A percentile compares a stretch with the other conserved stretches of the same genome.
Evolutionary conservation across 2,888 invertebrate species (phyloP).

Genomic region (Epiblema foenella): DNA sequence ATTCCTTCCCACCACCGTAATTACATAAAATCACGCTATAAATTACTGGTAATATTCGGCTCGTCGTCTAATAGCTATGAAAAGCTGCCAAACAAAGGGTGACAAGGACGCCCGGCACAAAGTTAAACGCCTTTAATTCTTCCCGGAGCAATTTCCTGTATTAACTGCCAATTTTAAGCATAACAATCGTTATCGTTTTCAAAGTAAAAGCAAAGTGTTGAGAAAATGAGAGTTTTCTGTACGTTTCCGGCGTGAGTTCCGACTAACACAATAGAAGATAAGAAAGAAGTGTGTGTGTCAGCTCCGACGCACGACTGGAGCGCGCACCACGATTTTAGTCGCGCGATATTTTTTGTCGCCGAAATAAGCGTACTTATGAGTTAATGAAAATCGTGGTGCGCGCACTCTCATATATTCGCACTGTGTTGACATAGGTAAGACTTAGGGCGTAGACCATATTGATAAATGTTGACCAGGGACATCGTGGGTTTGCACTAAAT

Average conservation of each 20-base stretch:
- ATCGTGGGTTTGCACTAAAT: no score
- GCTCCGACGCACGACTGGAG: no score
- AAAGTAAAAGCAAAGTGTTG: constrained; percentile 48
- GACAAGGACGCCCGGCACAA: constrained; percentile 64
- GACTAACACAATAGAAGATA: constrained; percentile 58
- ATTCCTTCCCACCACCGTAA: constrained; percentile 73
- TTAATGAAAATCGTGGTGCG: no score
- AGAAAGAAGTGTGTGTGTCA: no score
- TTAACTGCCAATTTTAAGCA: constrained; percentile 69
- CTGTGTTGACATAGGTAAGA: no score
- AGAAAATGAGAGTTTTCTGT: constrained; percentile 57
- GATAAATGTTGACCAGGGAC: no score
- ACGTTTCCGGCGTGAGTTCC: constrained; percentile 49
- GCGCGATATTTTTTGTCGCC: no score
- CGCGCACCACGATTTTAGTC: no score
- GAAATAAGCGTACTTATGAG: no score
- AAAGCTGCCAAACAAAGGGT: constrained; percentile 72
- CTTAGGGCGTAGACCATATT: no score
- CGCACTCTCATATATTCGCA: no score
- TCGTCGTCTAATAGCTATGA: constrained; percentile 65
- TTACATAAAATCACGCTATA: constrained; percentile 77
- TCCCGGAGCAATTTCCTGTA: constrained; percentile 66
- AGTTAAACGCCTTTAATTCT: constrained; percentile 72
- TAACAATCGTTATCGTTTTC: constrained; percentile 64
- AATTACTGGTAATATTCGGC: constrained; percentile 73